Conservation (phyloP, 2,113 vertebrate genomes). For the Bubo blakistoni region DNA sequence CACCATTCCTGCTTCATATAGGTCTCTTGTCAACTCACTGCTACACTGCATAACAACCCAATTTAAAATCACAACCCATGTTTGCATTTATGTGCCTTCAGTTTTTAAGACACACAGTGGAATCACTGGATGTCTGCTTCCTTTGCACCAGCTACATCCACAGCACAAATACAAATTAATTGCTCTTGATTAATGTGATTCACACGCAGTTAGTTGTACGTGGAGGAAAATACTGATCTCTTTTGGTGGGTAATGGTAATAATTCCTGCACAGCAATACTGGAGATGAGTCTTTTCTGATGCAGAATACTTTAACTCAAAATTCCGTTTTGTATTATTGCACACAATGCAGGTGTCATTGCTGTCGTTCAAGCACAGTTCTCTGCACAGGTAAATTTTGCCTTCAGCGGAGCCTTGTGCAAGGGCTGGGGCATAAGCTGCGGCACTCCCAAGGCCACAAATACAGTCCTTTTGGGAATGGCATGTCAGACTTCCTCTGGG, state of each 20-base stretch:
- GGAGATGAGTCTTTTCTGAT: not conserved
- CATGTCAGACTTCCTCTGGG: not conserved
- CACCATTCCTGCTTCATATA: not conserved
- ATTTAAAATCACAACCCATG: not conserved
- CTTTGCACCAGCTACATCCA: not conserved
- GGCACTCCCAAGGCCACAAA: not conserved
- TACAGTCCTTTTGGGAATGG: not conserved
- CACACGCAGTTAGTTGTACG: not conserved
- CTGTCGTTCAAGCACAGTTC: not conserved
- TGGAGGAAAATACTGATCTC: not conserved
- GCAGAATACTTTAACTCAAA: not conserved
- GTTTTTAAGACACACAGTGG: not conserved
- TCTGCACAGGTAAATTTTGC: not conserved
- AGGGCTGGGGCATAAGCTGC: not conserved
- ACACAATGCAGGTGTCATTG: not conserved
- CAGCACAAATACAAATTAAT: not conserved
- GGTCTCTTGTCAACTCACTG: not conserved
- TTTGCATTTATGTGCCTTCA: not conserved
- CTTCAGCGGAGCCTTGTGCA: not conserved
- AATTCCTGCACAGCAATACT: not conserved
- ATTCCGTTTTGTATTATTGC: not conserved
- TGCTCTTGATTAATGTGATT: not conserved
- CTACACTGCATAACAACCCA: not conserved
- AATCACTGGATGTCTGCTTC: not conserved
- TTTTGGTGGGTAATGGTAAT: not conserved